phyloP scores from a whole-genome alignment of 2,113 vertebrate genomes.

The Misgurnus mizolepis region DNA sequence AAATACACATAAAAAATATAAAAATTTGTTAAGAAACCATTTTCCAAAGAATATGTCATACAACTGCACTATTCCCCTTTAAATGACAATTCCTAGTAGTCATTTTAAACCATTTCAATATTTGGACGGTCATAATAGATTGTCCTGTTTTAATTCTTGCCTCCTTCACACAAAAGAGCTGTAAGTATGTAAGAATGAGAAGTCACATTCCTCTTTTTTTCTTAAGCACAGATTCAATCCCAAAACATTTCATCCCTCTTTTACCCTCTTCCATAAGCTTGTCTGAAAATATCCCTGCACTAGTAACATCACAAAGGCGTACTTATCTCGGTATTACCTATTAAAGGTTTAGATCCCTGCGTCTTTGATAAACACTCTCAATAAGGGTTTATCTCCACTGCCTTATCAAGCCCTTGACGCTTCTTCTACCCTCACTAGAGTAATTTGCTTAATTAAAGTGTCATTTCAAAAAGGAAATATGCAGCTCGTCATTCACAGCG shows the following conservation, averaged over 20 bases:
- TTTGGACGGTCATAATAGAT: constrained; percentile 42
- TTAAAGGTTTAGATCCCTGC: constrained; percentile 80
- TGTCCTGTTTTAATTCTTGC: constrained; percentile 33
- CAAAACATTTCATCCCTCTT: constrained; percentile 68
- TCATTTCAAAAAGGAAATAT: constrained; percentile 79
- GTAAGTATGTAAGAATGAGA: constrained; percentile 49
- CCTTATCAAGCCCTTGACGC: constrained; percentile 76
- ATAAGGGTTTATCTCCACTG: constrained; percentile 74
- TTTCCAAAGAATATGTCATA: constrained; percentile 59
- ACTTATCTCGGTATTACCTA: constrained; percentile 83
- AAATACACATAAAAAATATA: not conserved
- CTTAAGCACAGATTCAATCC: constrained; percentile 68
- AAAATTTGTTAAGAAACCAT: not conserved
- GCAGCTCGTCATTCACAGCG: constrained; percentile 53
- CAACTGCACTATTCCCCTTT: constrained; percentile 45
- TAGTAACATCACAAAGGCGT: constrained; percentile 79
- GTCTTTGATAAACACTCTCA: constrained; percentile 78
- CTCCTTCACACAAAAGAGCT: constrained; percentile 39
- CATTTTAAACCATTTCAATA: constrained; percentile 59
- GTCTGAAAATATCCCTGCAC: constrained; percentile 74
- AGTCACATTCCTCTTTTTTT: constrained; percentile 59
- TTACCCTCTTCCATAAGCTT: constrained; percentile 68
- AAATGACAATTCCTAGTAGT: constrained; percentile 63
- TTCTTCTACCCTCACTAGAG: constrained; percentile 71
- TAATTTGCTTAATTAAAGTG: constrained; percentile 86